A percentile compares a stretch with the other conserved stretches of the same genome.
Evolutionary conservation across 2,888 invertebrate species (phyloP).

Genomic region (Nasonovia ribisnigri): DNA sequence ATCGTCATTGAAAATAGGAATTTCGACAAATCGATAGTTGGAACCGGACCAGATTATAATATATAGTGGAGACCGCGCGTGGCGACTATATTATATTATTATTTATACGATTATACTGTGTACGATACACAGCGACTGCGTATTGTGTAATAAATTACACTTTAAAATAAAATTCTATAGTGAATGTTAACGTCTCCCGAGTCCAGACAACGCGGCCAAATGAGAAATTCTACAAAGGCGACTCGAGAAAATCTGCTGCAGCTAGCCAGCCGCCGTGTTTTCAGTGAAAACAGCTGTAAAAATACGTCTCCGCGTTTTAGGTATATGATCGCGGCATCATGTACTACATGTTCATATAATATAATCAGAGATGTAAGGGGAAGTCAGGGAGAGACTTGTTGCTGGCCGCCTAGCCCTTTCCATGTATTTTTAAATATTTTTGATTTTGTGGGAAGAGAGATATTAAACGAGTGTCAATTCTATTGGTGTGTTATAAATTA

Average conservation of each 20-base stretch:
- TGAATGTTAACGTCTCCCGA: not conserved
- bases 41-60: slow-evolving; percentile 42
- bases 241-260: not conserved
- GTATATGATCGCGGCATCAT: not conserved
- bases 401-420: too few relatives aligned
- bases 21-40: slow-evolving; percentile 53
- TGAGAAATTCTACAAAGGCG: not conserved
- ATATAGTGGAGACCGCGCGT: not conserved
- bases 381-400: too few relatives aligned
- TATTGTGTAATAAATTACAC: not conserved
- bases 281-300: not conserved
- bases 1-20: slow-evolving; percentile 36
- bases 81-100: not conserved
- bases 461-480: too few relatives aligned
- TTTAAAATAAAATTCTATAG: not conserved
- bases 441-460: too few relatives aligned
- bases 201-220: not conserved
- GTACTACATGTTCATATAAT: not conserved
- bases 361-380: too few relatives aligned
- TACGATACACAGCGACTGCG: not conserved
- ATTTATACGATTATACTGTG: not conserved
- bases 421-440: too few relatives aligned
- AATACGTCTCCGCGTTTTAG: not conserved
- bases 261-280: not conserved
- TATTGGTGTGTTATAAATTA: too few relatives aligned